Conservation (phyloP, 1,140 invertebrate species). For the Musca vetustissima region DNA sequence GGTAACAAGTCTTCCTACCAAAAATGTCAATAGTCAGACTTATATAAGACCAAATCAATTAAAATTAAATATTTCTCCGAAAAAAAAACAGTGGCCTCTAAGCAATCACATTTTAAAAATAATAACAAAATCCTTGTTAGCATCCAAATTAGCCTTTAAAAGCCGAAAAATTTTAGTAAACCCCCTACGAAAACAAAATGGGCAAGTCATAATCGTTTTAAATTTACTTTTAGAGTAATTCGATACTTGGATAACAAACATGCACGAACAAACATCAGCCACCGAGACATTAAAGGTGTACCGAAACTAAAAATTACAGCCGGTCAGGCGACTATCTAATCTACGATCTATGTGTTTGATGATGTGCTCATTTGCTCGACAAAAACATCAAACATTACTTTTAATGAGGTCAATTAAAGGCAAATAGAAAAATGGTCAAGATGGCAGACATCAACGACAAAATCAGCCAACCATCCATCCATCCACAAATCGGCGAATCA, state of each 20-base stretch:
- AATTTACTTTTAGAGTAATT: background rate
- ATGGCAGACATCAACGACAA: background rate
- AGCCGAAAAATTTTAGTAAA: no score
- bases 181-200: background rate
- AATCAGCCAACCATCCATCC: no score
- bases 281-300: background rate
- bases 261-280: background rate
- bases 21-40: no score
- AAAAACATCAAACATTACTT: constrained; percentile 18
- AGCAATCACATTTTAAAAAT: no score
- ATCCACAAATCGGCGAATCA: no score
- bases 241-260: constrained; percentile 4
- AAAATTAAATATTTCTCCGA: no score
- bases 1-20: no score
- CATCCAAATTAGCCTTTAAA: no score
- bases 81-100: no score
- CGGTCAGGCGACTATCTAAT: background rate
- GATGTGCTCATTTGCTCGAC: no score
- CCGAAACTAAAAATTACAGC: background rate
- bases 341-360: background rate
- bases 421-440: background rate
- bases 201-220: background rate
- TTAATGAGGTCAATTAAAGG: constrained; percentile 29
- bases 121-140: no score
- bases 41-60: no score